A percentile compares a stretch with the other conserved stretches of the same genome.
Conservation (phyloP, 2,113 vertebrate genomes). For the Carollia perspicillata region DNA sequence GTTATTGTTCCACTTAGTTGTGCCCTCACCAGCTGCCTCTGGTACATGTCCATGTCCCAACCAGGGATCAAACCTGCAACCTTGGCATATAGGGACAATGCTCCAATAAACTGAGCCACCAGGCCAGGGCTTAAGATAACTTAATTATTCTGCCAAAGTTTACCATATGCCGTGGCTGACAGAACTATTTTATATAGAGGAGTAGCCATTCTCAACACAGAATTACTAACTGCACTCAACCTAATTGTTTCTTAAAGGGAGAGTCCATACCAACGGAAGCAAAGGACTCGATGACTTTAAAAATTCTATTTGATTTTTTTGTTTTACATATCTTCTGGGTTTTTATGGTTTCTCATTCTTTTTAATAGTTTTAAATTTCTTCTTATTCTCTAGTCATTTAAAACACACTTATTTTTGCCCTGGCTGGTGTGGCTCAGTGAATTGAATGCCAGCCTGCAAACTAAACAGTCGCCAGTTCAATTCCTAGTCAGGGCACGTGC, state of each 20-base stretch:
- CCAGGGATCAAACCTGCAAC: no score
- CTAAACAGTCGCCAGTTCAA: no score
- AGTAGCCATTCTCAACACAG: background rate
- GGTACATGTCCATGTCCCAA: no score
- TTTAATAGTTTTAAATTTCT: background rate
- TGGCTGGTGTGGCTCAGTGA: no score
- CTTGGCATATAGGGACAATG: no score
- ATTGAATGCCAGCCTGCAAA: no score
- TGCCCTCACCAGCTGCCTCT: no score
- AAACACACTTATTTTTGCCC: background rate
- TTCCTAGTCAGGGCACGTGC: no score
- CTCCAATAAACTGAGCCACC: no score
- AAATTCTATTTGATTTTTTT: conserved; percentile 9
- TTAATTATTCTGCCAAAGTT: conserved; percentile 13
- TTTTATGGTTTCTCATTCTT: background rate
- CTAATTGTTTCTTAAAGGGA: background rate
- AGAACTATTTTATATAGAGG: background rate
- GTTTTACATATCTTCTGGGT: background rate
- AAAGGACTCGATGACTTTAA: conserved; percentile 8
- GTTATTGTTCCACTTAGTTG: no score
- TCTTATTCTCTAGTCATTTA: background rate
- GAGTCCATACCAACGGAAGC: background rate
- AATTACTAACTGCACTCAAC: background rate
- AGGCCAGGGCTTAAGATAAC: background rate
- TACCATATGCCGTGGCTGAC: background rate